Conservation (phyloP, 2,888 invertebrate genomes). For the Drosophila ezoana region DNA sequence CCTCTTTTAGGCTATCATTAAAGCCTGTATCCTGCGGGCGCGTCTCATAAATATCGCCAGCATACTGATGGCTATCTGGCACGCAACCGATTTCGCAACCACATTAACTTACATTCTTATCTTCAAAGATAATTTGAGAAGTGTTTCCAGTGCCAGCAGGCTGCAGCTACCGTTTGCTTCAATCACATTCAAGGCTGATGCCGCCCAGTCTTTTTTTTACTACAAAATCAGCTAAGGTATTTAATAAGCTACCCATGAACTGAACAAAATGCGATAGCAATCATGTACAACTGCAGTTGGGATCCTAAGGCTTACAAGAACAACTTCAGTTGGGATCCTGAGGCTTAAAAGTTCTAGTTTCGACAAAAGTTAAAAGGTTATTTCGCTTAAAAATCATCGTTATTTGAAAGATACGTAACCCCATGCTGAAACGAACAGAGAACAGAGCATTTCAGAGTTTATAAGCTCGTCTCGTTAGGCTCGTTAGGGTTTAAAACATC, state of each 20-base stretch:
- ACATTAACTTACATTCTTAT: conserved; percentile 25
- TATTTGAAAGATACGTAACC: background rate
- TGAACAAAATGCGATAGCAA: background rate
- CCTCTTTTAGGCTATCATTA: conserved; percentile 77
- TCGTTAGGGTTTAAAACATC: background rate
- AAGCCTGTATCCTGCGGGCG: conserved; percentile 79
- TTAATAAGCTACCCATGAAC: background rate
- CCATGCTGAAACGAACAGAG: background rate
- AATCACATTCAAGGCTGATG: conserved; percentile 31
- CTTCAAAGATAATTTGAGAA: conserved; percentile 74
- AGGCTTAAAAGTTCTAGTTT: too few species aligned
- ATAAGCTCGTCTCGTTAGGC: conserved; percentile 1
- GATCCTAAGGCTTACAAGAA: too few species aligned
- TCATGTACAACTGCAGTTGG: too few species aligned
- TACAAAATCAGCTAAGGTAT: background rate
- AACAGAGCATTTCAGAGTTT: background rate
- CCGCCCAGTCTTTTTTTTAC: conserved; percentile 9
- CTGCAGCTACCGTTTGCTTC: conserved; percentile 49
- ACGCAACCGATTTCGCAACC: conserved; percentile 61
- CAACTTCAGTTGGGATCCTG: too few species aligned
- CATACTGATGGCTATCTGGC: conserved; percentile 78
- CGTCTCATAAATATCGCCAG: conserved; percentile 80
- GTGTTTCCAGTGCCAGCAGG: conserved; percentile 68
- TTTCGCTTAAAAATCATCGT: too few species aligned
- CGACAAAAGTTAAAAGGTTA: too few species aligned